Evolutionary conservation across 2,797 vertebrate species (phyloP).

Genomic region (Eidolon dupreanum): DNA sequence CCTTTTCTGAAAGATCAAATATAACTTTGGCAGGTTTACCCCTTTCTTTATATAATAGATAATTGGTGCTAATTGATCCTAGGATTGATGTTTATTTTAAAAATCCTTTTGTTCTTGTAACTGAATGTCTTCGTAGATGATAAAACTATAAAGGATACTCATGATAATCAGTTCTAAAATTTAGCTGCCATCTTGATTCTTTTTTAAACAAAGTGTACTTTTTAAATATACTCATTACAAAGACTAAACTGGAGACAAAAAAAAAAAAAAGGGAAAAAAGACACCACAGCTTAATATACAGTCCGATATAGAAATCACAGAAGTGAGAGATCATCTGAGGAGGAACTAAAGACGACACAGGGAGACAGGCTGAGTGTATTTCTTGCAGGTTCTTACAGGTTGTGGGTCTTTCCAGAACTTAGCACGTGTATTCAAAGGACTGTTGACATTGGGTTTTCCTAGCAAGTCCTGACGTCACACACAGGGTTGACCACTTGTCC

Average conservation of each 20-base stretch:
- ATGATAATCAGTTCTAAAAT: neutral
- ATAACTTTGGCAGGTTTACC: neutral
- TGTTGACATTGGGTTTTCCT: neutral
- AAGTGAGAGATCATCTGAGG: neutral
- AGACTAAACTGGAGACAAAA: neutral
- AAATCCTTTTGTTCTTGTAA: neutral
- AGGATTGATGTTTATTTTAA: neutral
- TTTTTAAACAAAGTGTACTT: neutral
- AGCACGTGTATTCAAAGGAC: neutral
- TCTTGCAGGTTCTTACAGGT: neutral
- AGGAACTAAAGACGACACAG: neutral
- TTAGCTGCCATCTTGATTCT: neutral
- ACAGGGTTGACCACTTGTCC: neutral
- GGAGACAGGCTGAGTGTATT: neutral
- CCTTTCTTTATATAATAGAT: neutral
- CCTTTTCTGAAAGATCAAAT: neutral
- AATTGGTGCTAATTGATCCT: neutral
- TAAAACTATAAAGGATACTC: neutral
- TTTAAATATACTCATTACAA: neutral
- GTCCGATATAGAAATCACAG: neutral
- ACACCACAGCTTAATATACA: neutral
- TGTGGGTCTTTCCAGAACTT: neutral
- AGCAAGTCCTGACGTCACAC: neutral
- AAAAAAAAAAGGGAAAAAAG: neutral
- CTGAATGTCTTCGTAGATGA: slow-evolving; percentile 5